Evolutionary conservation across 2,113 vertebrate genomes (phyloP).

Genomic region (Atractosteus spatula): DNA sequence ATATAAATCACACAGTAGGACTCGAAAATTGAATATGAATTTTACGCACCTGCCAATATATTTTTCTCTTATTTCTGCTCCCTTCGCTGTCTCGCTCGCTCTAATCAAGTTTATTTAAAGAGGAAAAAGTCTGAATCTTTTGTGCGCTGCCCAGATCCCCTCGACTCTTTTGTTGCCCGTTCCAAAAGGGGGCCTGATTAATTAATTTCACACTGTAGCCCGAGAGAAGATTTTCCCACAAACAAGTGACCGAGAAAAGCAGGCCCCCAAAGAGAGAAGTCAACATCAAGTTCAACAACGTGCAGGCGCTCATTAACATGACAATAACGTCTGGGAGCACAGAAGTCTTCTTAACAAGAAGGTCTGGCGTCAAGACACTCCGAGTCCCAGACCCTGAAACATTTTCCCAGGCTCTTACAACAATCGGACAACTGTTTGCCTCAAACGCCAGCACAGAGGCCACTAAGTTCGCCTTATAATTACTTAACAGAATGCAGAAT

Average conservation of each 20-base stretch:
- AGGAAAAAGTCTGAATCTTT: slow-evolving; percentile 16
- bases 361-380: slow-evolving; percentile 73
- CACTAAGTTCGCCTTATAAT: slow-evolving; percentile 62
- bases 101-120: slow-evolving; percentile 26
- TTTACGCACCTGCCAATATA: neutral
- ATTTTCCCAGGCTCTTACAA: slow-evolving; percentile 82
- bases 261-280: slow-evolving; percentile 69
- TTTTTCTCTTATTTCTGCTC: slow-evolving; percentile 5
- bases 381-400: slow-evolving; percentile 64
- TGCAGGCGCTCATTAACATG: slow-evolving; percentile 78
- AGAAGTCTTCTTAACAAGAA: slow-evolving; percentile 74
- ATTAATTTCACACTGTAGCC: slow-evolving; percentile 77
- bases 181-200: slow-evolving; percentile 54
- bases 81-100: neutral
- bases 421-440: slow-evolving; percentile 84
- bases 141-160: slow-evolving; percentile 30
- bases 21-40: neutral
- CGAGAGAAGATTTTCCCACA: slow-evolving; percentile 70
- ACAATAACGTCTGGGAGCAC: slow-evolving; percentile 81
- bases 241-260: slow-evolving; percentile 65
- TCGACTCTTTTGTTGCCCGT: slow-evolving; percentile 46
- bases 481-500: slow-evolving; percentile 44
- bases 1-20: neutral
- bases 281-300: slow-evolving; percentile 93
- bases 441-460: slow-evolving; percentile 63